These are phyloP conservation scores for Triplophysa tibetana DNA, from an alignment of 2,113 vertebrate genomes.

Conservation along the genomic window DNA sequence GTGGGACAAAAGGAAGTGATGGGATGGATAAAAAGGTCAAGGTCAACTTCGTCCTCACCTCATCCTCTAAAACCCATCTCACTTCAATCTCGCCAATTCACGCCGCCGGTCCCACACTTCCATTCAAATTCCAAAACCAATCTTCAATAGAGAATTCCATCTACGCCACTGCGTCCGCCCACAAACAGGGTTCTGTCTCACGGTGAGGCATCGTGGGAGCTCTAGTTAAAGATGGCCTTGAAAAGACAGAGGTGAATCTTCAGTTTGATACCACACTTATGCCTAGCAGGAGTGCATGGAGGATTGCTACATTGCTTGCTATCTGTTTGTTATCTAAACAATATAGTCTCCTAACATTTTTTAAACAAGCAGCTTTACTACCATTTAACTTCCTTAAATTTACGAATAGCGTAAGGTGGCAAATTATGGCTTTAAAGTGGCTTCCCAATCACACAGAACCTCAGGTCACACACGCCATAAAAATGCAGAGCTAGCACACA, in stretches of 20 bases:
- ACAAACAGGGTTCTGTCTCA: slow-evolving; percentile 55
- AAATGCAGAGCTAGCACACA: slow-evolving; percentile 15
- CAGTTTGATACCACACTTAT: slow-evolving; percentile 7
- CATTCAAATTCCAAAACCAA: slow-evolving; percentile 72
- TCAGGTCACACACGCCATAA: neutral
- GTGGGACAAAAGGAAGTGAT: slow-evolving; percentile 64
- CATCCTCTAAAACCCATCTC: slow-evolving; percentile 72
- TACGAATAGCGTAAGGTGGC: too few species aligned
- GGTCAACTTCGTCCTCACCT: slow-evolving; percentile 74
- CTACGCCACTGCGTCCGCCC: slow-evolving; percentile 62
- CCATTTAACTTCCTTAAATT: too few species aligned
- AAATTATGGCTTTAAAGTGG: neutral
- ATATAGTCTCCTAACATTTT: slow-evolving; percentile 55
- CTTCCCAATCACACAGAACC: neutral
- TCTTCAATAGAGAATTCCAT: slow-evolving; percentile 67
- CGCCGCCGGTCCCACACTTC: slow-evolving; percentile 59
- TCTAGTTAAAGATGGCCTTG: slow-evolving; percentile 18
- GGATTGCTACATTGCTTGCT: neutral
- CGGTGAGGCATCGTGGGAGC: slow-evolving; percentile 22
- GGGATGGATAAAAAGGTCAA: slow-evolving; percentile 66
- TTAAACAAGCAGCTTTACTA: neutral
- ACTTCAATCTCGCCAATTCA: slow-evolving; percentile 69
- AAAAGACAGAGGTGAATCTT: slow-evolving; percentile 25
- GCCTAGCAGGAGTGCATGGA: neutral
- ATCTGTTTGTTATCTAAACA: slow-evolving; percentile 69